Percentiles rank a stretch among this genome's conserved stretches.
Evolutionary conservation across 2,888 invertebrate species (phyloP).

Genomic region (Encarsia formosa): DNA sequence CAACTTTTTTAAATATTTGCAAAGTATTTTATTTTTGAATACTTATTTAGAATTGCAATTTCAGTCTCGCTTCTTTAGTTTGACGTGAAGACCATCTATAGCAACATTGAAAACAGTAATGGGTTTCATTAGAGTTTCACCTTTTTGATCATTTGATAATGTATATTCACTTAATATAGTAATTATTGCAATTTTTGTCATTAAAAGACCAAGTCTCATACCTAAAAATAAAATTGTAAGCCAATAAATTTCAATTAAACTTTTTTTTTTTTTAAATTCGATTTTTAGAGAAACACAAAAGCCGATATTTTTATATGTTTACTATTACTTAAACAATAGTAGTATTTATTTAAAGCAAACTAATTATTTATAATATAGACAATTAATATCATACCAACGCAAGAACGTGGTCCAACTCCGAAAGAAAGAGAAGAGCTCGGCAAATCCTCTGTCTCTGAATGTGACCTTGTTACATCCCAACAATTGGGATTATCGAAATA

Average conservation of each 20-base stretch:
- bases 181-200: constrained; percentile 34
- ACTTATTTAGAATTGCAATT: background rate
- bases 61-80: constrained; percentile 29
- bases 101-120: constrained; percentile 33
- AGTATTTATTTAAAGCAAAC: too few relatives aligned
- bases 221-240: too few relatives aligned
- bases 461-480: constrained; percentile 36
- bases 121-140: constrained; percentile 25
- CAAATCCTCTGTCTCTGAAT: constrained; percentile 26
- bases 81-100: constrained; percentile 31
- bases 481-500: constrained; percentile 34
- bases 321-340: too few relatives aligned
- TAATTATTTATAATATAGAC: too few relatives aligned
- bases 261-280: too few relatives aligned
- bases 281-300: too few relatives aligned
- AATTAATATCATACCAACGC: constrained; percentile 33
- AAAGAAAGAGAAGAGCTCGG: constrained; percentile 33
- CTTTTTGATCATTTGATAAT: constrained; percentile 25
- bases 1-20: background rate
- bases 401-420: constrained; percentile 40
- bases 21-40: background rate
- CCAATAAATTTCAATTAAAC: too few relatives aligned
- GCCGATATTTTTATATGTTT: too few relatives aligned
- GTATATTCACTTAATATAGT: constrained; percentile 33
- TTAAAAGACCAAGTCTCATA: constrained; percentile 34